Conservation (phyloP, 2,888 invertebrate species). For the Cyclophora albipunctata region DNA sequence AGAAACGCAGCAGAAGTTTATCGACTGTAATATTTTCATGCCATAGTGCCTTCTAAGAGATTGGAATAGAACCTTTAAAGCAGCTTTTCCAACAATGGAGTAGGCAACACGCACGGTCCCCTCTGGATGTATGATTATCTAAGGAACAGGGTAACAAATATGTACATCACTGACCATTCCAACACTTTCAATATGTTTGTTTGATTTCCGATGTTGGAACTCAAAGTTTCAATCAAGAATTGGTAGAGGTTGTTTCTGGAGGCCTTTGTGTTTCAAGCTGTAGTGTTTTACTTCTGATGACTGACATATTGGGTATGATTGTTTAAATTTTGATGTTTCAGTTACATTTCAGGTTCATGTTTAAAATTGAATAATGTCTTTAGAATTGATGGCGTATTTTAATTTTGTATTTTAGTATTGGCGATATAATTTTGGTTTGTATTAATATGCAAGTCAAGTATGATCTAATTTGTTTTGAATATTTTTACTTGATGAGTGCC, state of each 20-base stretch:
- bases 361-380: too few species aligned
- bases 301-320: too few species aligned
- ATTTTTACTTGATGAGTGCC: constrained; percentile 1
- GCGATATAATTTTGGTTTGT: too few species aligned
- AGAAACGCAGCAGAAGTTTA: constrained; percentile 74
- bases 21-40: constrained; percentile 73
- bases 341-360: too few species aligned
- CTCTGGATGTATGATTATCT: constrained; percentile 70
- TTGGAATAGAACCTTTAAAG: constrained; percentile 73
- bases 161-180: constrained; percentile 57
- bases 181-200: constrained; percentile 22
- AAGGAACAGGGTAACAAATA: constrained; percentile 71
- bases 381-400: too few species aligned
- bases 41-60: constrained; percentile 76
- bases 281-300: not conserved
- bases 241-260: constrained; percentile 10
- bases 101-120: constrained; percentile 72
- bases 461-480: too few species aligned
- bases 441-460: too few species aligned
- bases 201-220: too few species aligned
- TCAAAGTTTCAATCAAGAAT: constrained; percentile 2
- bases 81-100: constrained; percentile 75
- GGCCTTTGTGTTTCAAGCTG: constrained; percentile 17
- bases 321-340: too few species aligned
- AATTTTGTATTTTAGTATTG: too few species aligned